Evolutionary conservation across 23 tunicate species (phyloP).

Genomic region (Styela plicata): DNA sequence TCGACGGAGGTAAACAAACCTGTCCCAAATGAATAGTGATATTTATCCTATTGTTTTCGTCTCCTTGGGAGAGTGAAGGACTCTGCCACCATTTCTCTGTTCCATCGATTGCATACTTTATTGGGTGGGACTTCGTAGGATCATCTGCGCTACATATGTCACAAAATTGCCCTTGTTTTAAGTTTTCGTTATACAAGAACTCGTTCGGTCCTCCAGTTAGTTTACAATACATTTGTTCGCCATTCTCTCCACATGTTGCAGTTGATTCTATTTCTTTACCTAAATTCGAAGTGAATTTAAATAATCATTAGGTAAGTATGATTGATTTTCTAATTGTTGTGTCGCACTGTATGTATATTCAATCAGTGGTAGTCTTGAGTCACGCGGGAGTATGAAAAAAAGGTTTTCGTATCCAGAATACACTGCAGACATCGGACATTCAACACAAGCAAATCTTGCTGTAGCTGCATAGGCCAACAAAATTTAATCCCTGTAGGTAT

Average conservation of each 20-base stretch:
- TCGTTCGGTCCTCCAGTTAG: constrained; percentile 96
- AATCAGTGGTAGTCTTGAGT: too few relatives aligned
- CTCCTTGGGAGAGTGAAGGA: constrained; percentile 90
- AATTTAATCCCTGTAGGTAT: too few relatives aligned
- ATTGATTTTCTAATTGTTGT: too few relatives aligned
- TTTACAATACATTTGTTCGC: constrained; percentile 85
- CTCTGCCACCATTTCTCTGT: constrained; percentile 99
- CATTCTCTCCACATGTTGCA: constrained; percentile 84
- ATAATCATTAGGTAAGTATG: too few relatives aligned
- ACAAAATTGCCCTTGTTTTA: constrained; percentile 83
- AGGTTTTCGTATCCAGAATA: too few relatives aligned
- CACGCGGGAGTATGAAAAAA: too few relatives aligned
- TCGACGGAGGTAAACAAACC: constrained; percentile 62
- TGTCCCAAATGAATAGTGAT: constrained; percentile 96
- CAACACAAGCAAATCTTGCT: too few relatives aligned
- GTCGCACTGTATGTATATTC: too few relatives aligned
- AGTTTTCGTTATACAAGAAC: constrained; percentile 39
- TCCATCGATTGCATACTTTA: constrained; percentile 94
- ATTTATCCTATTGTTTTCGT: constrained; percentile 81
- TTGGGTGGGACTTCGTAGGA: constrained; percentile 67
- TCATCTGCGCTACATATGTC: constrained; percentile 65
- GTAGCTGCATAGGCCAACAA: too few relatives aligned
- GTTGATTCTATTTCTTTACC: constrained; percentile 83
- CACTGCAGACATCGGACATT: too few relatives aligned
- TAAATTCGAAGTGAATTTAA: too few relatives aligned